Evolutionary conservation across 2,113 vertebrate species (phyloP), one percentile per base, ranked within the genome.

Genomic region (Motacilla tschutschensis): DNA sequence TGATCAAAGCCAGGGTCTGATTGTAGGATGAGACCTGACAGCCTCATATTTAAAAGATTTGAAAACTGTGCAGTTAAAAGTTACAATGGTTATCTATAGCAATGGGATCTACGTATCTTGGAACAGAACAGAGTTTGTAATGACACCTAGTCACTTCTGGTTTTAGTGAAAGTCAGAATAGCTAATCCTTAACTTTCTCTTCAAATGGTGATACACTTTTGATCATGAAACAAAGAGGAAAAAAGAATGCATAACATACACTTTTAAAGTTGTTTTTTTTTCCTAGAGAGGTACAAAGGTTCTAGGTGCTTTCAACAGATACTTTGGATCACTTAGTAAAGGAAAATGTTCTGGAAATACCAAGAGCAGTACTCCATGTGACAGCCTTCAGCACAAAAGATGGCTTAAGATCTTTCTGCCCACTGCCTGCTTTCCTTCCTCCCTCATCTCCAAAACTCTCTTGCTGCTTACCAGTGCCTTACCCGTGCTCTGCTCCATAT

Each of bases 41-140:
- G 58, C 33, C 29, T 87, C 80, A 79, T 92, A 91, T 86, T 93
- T 93, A 79, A 92, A 93, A 88, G 78, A 86, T 90, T 91, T 79
- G 47, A 90, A 92, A 79, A 40, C 28, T 29, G 47, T 73, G 33
- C 31, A 81, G 19, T 92, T 89, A 55, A 79, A 90, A 90, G 36
- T 33, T 92, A 36, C 21, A 38, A 36, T 38, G 11, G 40, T 59
- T 92, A 62, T 76, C 74, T 86, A 63, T 55, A 89, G 46, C 71
- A 91, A 24, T 10, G 31, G 12, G 19, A 47, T 64, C 58, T 66
- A 84, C 31, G 4, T 47, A 55, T 73, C 74, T 29, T 51, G 64
- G 17, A 81, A 89, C 41, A 84, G 84, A 79, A 55, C 21, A 64
- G 65, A 9, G 46, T 76, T 50, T 80, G 12, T 51, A 72, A 80